Evolutionary conservation across 2,113 vertebrate genomes (phyloP), one percentile per base, ranked within the genome.

Genomic region (Oreochromis tanganicae): DNA sequence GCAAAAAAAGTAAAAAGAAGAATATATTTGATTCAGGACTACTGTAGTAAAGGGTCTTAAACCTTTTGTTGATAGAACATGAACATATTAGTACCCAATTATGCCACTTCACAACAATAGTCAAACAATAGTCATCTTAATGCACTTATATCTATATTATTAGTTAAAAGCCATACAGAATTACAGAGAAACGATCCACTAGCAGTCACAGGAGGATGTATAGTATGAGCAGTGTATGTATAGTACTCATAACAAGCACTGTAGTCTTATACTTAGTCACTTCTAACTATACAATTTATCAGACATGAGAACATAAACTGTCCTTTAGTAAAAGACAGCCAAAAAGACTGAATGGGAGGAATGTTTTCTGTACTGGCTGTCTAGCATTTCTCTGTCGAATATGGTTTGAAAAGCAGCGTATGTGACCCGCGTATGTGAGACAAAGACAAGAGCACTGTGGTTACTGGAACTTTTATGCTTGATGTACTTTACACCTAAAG

Each of bases 401-500:
- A 41, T 21, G 36, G 36, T 34, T 81, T 14, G 66, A 14, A 46
- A 79, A 82, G 6, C 38, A 32, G 9, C 54, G 41, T 66, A 24
- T 82, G 38, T 57, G 66, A 36, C 24, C 73, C 3, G 38, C 29
- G 29, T 59, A 50, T 81, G 59, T 73, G 9, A 83, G 78, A 75
- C 57, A 84, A 85, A 43, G 80, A 52, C 43, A 78, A 36, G 48
- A 80, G 27, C 75, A 4, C 36, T 57, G 85, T 85, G 43, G 63
- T 81, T 85, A 80, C 75, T 78, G 41, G 50, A 75, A 21, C 84
- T 63, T 75, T 84, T 73, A 91, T 88, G 81, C 78, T 84, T 90
- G 90, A 91, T 73, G 46, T 82, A 85, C 81, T 83, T 13, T 56
- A 79, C 85, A 90, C 93, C 89, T 91, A 73, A 87, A 93, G 90